Base-by-base conservation (phyloP, 2,113 vertebrate species). In the Cromileptes altivelis region DNA sequence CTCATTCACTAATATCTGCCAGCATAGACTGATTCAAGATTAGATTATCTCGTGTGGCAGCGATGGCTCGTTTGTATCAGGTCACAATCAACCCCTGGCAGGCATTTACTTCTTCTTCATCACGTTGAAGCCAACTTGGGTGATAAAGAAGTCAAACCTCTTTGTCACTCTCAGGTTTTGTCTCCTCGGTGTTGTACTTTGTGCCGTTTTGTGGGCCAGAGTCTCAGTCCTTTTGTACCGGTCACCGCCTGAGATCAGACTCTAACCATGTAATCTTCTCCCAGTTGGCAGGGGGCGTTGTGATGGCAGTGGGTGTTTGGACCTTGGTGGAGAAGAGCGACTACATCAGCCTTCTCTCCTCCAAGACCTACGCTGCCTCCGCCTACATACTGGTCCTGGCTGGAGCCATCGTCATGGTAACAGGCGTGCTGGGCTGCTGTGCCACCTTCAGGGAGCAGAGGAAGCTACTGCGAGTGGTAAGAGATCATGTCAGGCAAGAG, bases 261-360 rank as follows among this genome's bases (percentile, higher is more conserved):
- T 80, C 68, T 68, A 18, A 78, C 60, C 71, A 3, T 85, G 23
- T 91, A 60, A 45, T 77, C 42, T 69, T 72, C 80, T 92, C 27
- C 10, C 89, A 99, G 98, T 87, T 99, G 95, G 98, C 98, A 45
- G 98, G 98, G 0, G 97, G 97, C 53, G 97, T 96, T 0, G 98
- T 99, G 82, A 97, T 99, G 97, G 98, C 96, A 0, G 98, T 99
- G 88, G 98, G 98, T 0, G 86, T 95, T 88, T 99, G 98, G 98
- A 99, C 98, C 2, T 91, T 99, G 74, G 94, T 96, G 25, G 95
- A 97, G 92, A 99, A 99, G 96, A 99, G 97, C 33, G 98, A 99
- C 94, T 99, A 99, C 94, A 99, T 99, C 95, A 99, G 98, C 94
- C 95, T 99, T 25, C 96, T 99, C 88, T 96, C 97, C 83, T 99